Evolutionary conservation across 2,888 invertebrate genomes (phyloP), one percentile per base, ranked within the genome.

Genomic region (Latheticus oryzae): DNA sequence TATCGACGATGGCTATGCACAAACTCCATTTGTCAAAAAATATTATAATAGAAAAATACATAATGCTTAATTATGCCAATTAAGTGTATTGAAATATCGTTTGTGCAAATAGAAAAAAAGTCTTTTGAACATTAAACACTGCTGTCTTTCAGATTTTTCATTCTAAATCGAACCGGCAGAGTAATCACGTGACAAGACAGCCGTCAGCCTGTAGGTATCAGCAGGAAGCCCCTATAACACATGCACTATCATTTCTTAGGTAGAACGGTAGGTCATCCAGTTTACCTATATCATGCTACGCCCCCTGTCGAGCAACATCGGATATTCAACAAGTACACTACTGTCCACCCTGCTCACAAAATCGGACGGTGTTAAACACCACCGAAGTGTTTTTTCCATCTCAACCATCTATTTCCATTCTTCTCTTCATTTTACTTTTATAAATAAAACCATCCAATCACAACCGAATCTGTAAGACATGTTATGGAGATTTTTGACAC

Each of bases 401-500:
- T 16, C 30, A 4, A n/a, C 9, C 9, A 21, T 8, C 7, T 1
- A 8, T 2, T 23, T 23, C 30, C 3, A 11, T 30, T 7, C 13
- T 5, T 12, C 9, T 12, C n/a, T n/a, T n/a, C n/a, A n/a, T n/a
- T n/a, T n/a, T n/a, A n/a, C n/a, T n/a, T n/a, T n/a, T n/a, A n/a
- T n/a, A n/a, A n/a, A n/a, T 23, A 19, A 45, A 19, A 2, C 28
- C 43, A 28, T 26, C 17, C 43, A 13, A 43, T 43, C 13, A 5
- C 16, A n/a, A 15, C n/a, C 19, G 12, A 38, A 38, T 38, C 38
- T 30, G 21, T 45, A 23, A 26, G 4, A 37, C 8, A 11, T 35
- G 12, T 13, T 43, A 45, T 30, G 42, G 52, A 33, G 19, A 42
- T 69, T 69, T 72, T 71, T 71, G 70, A 73, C 70, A 66, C 63